phyloP scores from a whole-genome alignment of 2,113 vertebrate species.

The Mugil cephalus region DNA sequence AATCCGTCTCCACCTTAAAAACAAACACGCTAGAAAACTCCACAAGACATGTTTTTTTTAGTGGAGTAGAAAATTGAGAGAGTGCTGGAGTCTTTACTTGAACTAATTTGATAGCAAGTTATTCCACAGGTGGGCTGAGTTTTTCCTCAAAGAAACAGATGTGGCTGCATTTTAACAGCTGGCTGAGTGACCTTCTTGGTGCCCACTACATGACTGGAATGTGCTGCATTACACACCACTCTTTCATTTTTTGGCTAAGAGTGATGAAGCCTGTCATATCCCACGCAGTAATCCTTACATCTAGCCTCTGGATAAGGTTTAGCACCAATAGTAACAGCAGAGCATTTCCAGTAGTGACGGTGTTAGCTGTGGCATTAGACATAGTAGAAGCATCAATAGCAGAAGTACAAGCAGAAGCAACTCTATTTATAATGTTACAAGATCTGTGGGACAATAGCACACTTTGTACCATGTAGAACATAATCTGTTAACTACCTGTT shows the following conservation, averaged over 20 bases:
- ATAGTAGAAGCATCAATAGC: too few relatives aligned
- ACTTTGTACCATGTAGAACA: too few relatives aligned
- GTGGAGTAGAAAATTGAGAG: slow-evolving; percentile 8
- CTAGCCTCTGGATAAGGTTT: too few relatives aligned
- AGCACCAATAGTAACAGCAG: background rate
- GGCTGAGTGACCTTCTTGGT: slow-evolving; percentile 38
- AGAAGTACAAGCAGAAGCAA: too few relatives aligned
- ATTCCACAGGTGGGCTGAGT: slow-evolving; percentile 1
- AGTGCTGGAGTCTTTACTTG: background rate
- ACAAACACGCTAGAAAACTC: slow-evolving; percentile 1
- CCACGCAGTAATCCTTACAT: too few relatives aligned
- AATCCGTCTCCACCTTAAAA: background rate
- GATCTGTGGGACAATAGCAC: too few relatives aligned
- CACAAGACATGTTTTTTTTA: background rate
- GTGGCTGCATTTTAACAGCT: slow-evolving; percentile 41
- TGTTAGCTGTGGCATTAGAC: too few relatives aligned
- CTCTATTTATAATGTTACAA: too few relatives aligned
- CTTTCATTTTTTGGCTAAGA: slow-evolving; percentile 32
- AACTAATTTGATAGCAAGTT: background rate
- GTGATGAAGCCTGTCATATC: too few relatives aligned
- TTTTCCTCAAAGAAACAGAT: slow-evolving; percentile 11
- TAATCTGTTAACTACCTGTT: too few relatives aligned
- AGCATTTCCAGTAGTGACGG: too few relatives aligned
- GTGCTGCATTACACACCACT: slow-evolving; percentile 41
- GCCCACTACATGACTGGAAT: slow-evolving; percentile 25